Evolutionary conservation across 2,113 vertebrate genomes (phyloP).

Genomic region (Marcusenius ussheri): DNA sequence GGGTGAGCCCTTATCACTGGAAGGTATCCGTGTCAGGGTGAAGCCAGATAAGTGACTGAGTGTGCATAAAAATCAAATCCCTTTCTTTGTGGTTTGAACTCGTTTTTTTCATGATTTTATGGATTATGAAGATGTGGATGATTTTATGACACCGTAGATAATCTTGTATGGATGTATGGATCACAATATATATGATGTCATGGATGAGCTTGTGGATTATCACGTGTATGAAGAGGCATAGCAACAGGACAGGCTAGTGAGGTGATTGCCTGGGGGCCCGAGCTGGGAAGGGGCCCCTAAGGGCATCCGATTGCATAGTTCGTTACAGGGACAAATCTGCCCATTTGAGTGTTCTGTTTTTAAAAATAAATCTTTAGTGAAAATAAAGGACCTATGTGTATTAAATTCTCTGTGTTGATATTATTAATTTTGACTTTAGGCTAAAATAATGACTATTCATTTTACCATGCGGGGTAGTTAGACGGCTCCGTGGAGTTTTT

Average conservation of each 20-base stretch:
- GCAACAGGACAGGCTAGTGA: not conserved
- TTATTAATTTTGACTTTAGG: not conserved
- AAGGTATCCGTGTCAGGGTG: conserved; percentile 22
- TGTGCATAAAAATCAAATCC: not conserved
- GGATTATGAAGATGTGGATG: not conserved
- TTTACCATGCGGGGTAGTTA: not conserved
- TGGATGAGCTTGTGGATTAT: not conserved
- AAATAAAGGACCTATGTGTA: not conserved
- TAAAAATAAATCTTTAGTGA: not conserved
- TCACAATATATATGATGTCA: not conserved
- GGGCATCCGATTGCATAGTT: not conserved
- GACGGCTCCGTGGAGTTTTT: not conserved
- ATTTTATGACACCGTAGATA: not conserved
- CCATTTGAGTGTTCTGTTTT: not conserved
- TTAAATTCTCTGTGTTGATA: not conserved
- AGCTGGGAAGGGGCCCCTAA: not conserved
- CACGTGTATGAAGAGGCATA: not conserved
- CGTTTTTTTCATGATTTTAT: not conserved
- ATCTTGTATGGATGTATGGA: not conserved
- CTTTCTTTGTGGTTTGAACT: not conserved
- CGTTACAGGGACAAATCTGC: not conserved
- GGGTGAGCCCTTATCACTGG: conserved; percentile 13
- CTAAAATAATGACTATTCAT: not conserved
- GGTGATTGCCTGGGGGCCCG: not conserved
- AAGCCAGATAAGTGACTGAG: not conserved